These are phyloP conservation scores for Athalia circularis DNA, from an alignment of 2,888 invertebrate genomes.

Conservation along the genomic window DNA sequence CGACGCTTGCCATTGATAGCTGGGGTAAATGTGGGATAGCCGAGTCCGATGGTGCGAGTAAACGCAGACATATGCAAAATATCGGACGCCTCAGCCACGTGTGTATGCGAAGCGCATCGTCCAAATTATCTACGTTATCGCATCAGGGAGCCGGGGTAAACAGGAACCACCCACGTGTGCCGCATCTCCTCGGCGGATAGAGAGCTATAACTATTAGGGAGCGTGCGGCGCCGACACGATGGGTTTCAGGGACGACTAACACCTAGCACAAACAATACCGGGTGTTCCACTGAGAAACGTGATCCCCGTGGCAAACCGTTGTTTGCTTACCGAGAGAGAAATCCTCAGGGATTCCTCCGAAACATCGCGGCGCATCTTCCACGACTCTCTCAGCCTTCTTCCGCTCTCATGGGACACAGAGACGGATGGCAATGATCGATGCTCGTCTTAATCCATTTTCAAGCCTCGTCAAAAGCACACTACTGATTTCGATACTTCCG, in stretches of 20 bases:
- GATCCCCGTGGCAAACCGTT: constrained; percentile 70
- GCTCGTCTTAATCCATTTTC: constrained; percentile 10
- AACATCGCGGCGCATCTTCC: constrained; percentile 1
- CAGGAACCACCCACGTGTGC: constrained; percentile 58
- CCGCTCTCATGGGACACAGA: no score
- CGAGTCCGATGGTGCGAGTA: constrained; percentile 15
- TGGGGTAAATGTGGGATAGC: background rate
- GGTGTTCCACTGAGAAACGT: constrained; percentile 64
- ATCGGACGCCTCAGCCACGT: constrained; percentile 1
- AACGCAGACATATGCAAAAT: constrained; percentile 4
- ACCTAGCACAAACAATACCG: constrained; percentile 63
- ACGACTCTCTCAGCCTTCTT: constrained; percentile 19
- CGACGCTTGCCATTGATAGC: no score
- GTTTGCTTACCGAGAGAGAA: constrained; percentile 61
- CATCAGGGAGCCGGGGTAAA: constrained; percentile 53
- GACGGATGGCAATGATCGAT: constrained; percentile 21
- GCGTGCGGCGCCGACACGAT: constrained; percentile 46
- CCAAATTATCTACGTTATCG: constrained; percentile 58
- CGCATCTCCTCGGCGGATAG: constrained; percentile 51
- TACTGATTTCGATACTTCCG: constrained; percentile 11
- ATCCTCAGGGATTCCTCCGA: constrained; percentile 50
- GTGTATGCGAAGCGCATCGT: constrained; percentile 37
- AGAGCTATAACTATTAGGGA: background rate
- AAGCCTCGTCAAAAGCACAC: constrained; percentile 1
- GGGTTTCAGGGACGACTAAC: constrained; percentile 55